Evolutionary conservation across 1,140 invertebrate genomes (phyloP), one percentile per base, ranked within the genome.

Genomic region (Drosophila hydei): DNA sequence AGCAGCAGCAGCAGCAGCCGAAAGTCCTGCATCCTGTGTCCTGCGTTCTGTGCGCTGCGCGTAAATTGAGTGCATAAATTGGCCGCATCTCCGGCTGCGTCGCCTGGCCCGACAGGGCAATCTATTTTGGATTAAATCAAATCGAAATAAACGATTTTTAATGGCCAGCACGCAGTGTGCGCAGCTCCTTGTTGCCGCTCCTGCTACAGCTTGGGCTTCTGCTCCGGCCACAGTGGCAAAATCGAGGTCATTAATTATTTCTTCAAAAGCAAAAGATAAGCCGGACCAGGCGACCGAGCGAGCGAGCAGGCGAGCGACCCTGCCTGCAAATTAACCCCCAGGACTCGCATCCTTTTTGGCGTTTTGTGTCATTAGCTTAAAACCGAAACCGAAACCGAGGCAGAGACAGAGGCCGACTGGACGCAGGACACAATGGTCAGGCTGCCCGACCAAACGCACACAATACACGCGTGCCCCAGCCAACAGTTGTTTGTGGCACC

Each of bases 141-240:
- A 89, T 91, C 89, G 89, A 91, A 91, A 91, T 91, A 91, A 91
- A 91, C 89, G 89, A 91, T 91, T 91, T 91, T 91, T 91, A 91
- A 91, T 91, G 89, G 89, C 81, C 83, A 61, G 59, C 64, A 55
- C 40, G 62, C 65, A 65, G 56, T 47, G 59, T 47, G 40, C 45
- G 40, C 45, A 38, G 48, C 40, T 54, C 59, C n/a, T 45, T 43
- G 43, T 12, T 21, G n/a, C 56, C 36, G 52, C 50, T 58, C 16
- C 30, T 36, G 69, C 4, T 61, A 42, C 36, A 14, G 21, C 33
- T 11, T 19, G 21, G 23, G 58, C 19, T 50, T 8, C 23, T 16
- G 3, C 23, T 65, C 42, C 42, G 54, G 78, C 65, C 87, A 89
- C 89, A 91, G 89, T 91, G 89, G 89, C 89, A 90, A 91, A 90